Percentiles rank a stretch among this genome's conserved stretches.
phyloP scores from a whole-genome alignment of 2,888 invertebrate species.

The Amiota communis region DNA sequence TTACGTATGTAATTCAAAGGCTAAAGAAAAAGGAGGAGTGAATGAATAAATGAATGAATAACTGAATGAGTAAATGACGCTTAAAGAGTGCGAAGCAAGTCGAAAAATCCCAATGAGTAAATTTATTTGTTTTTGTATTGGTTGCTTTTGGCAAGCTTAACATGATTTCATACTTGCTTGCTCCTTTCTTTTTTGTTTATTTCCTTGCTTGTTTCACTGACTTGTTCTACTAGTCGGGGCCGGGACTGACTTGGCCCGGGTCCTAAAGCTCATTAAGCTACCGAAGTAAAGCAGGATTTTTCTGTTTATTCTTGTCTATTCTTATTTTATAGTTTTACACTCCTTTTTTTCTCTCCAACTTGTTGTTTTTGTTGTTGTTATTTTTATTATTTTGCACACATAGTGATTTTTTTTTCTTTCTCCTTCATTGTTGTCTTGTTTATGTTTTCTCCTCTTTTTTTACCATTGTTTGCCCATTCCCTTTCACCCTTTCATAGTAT shows the following conservation, averaged over 20 bases:
- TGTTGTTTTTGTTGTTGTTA: neutral
- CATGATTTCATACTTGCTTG: neutral
- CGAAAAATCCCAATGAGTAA: slow-evolving; percentile 21
- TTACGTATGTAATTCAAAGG: neutral
- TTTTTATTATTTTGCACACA: slow-evolving; percentile 11
- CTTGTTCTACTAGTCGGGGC: no score
- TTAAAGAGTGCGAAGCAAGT: neutral
- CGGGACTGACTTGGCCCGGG: neutral
- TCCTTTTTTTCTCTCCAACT: neutral
- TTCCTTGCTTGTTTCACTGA: slow-evolving; percentile 28
- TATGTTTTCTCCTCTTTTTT: neutral
- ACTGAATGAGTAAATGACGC: no score
- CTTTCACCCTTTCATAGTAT: no score
- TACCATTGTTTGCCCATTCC: no score
- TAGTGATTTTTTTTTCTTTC: slow-evolving; percentile 5
- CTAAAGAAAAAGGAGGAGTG: neutral
- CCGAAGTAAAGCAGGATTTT: slow-evolving; percentile 29
- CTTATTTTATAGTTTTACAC: no score
- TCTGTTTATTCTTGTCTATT: neutral
- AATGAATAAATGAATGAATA: slow-evolving; percentile 11
- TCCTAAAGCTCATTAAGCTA: slow-evolving; percentile 57
- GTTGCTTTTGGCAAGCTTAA: slow-evolving; percentile 22
- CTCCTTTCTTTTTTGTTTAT: slow-evolving; percentile 30
- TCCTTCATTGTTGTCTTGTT: slow-evolving; percentile 17
- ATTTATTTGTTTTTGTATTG: slow-evolving; percentile 41